Evolutionary conservation across 2,888 invertebrate species (phyloP).

Genomic region (Oegoconia quadripuncta): DNA sequence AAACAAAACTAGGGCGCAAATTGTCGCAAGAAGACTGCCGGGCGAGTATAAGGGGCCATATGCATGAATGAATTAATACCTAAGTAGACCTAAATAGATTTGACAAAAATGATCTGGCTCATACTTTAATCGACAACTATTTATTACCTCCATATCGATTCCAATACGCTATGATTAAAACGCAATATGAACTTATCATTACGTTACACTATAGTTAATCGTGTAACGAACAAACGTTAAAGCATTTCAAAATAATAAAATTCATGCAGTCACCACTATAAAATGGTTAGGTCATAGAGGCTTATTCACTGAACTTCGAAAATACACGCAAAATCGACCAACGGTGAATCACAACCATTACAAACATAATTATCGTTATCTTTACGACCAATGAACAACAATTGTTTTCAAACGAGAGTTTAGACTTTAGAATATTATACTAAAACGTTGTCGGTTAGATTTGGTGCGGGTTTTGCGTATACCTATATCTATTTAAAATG

Average conservation of each 20-base stretch:
- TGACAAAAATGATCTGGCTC: too few species aligned
- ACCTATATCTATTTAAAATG: not conserved
- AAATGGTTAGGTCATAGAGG: constrained; percentile 30
- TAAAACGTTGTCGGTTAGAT: constrained; percentile 1
- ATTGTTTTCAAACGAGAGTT: constrained; percentile 39
- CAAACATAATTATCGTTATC: constrained; percentile 68
- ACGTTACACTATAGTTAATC: too few species aligned
- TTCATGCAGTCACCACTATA: constrained; percentile 23
- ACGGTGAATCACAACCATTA: constrained; percentile 50
- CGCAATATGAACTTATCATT: not conserved
- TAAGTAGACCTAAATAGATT: too few species aligned
- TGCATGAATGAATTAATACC: too few species aligned
- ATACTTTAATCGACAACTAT: too few species aligned
- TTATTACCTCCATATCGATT: too few species aligned
- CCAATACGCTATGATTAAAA: too few species aligned
- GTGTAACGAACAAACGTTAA: not conserved
- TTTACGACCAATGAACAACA: constrained; percentile 57
- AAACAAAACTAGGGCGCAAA: too few species aligned
- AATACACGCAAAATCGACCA: constrained; percentile 33
- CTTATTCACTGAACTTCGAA: constrained; percentile 40
- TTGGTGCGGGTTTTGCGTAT: not conserved
- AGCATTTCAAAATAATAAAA: constrained; percentile 4
- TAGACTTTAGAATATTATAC: constrained; percentile 29
- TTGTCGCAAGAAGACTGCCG: too few species aligned
- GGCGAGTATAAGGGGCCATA: too few species aligned